Percentiles rank a stretch among this genome's conserved stretches.
Evolutionary conservation across 2,888 invertebrate species (phyloP).

Genomic region (Micropterix aruncella): DNA sequence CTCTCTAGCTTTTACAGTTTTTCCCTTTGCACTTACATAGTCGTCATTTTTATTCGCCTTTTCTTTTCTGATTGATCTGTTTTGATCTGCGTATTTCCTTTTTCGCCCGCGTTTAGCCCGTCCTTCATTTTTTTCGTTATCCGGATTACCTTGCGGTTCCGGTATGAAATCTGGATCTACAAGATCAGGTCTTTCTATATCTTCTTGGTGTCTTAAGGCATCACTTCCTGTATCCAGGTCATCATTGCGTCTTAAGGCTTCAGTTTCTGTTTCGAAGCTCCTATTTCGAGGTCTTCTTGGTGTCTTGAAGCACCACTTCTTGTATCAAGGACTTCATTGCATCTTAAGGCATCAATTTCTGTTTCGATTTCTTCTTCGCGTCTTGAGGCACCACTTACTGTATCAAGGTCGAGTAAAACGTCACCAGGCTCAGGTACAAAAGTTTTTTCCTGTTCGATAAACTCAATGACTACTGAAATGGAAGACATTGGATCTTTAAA

Average conservation of each 20-base stretch:
- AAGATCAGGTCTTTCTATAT: constrained; percentile 1
- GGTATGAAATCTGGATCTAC: constrained; percentile 3
- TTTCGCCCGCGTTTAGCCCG: constrained; percentile 1
- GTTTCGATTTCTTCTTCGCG: too few species aligned
- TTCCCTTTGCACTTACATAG: background rate
- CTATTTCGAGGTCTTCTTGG: constrained; percentile 2
- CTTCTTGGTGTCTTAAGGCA: constrained; percentile 2
- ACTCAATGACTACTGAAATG: constrained; percentile 1
- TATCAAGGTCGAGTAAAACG: too few species aligned
- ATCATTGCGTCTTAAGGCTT: too few species aligned
- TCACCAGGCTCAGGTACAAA: too few species aligned
- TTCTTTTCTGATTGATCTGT: constrained; percentile 2
- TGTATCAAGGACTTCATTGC: too few species aligned
- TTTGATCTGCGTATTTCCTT: background rate
- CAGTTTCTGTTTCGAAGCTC: background rate
- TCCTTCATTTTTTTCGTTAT: constrained; percentile 1
- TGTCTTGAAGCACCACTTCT: too few species aligned
- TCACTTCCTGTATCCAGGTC: constrained; percentile 2
- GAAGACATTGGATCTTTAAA: constrained; percentile 1
- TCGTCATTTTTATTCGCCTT: background rate
- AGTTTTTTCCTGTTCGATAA: too few species aligned
- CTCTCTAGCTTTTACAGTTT: constrained; percentile 1
- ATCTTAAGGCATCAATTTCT: too few species aligned
- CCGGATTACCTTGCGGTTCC: background rate
- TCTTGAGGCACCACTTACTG: too few species aligned